A percentile compares a stretch with the other conserved stretches of the same genome.
Conservation (phyloP, 1,140 invertebrate species). For the Drosophila tani region DNA sequence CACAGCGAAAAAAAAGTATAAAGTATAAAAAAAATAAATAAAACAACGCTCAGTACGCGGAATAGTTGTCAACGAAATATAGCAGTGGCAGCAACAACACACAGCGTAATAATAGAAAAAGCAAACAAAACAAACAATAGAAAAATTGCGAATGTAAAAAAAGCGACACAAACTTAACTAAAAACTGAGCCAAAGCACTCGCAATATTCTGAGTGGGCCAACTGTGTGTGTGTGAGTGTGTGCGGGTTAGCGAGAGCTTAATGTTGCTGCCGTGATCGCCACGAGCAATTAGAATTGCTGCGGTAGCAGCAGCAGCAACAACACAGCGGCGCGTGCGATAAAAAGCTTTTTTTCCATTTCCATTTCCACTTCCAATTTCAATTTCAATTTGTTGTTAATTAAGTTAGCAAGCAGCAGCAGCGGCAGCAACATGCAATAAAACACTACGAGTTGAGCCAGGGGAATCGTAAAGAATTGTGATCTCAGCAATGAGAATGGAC, state of each 20-base stretch:
- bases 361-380: constrained; percentile 16
- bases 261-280: constrained; percentile 41
- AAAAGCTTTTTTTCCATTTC: constrained; percentile 49
- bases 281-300: constrained; percentile 49
- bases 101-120: constrained; percentile 56
- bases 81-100: constrained; percentile 16
- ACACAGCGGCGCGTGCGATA: constrained; percentile 54
- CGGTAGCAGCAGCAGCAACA: constrained; percentile 14
- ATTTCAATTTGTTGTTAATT: constrained; percentile 51
- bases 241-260: constrained; percentile 35
- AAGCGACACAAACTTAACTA: constrained; percentile 20
- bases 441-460: constrained; percentile 16
- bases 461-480: constrained; percentile 42
- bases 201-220: constrained; percentile 14
- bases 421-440: constrained; percentile 33
- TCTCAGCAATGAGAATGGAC: constrained; percentile 85
- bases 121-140: constrained; percentile 65
- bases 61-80: constrained; percentile 74
- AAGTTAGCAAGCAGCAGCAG: constrained; percentile 30
- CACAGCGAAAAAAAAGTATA: constrained; percentile 13
- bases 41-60: constrained; percentile 59
- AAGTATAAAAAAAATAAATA: constrained; percentile 18
- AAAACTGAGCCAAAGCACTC: constrained; percentile 34
- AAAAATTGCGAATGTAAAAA: constrained; percentile 61
- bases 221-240: constrained; percentile 4